These are phyloP conservation scores for Desmophyllum pertusum DNA, from an alignment of 92 coral and sea anemone genomes.

Conservation along the genomic window DNA sequence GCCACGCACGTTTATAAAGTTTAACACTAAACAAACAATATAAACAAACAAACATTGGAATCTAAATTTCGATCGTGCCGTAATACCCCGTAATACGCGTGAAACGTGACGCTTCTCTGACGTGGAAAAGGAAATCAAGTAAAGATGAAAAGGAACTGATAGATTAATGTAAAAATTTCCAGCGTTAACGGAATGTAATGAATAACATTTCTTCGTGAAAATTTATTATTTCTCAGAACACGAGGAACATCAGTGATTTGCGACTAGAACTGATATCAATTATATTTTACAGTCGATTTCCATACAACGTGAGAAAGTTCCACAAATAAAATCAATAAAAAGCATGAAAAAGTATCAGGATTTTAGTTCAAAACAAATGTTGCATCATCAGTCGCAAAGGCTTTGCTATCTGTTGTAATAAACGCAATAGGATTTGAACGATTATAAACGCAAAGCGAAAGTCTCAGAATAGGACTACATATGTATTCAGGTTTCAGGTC, in stretches of 20 bases:
- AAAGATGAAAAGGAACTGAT: background rate
- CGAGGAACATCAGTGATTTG: background rate
- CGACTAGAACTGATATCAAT: too few relatives aligned
- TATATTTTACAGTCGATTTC: too few relatives aligned
- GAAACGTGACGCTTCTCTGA: slow-evolving; percentile 24
- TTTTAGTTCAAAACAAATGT: slow-evolving; percentile 2
- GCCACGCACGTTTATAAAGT: background rate
- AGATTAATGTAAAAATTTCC: background rate
- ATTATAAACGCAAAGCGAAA: background rate
- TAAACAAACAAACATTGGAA: slow-evolving; percentile 13
- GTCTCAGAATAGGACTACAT: too few relatives aligned
- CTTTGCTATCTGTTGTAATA: too few relatives aligned
- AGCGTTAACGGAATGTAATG: slow-evolving; percentile 2
- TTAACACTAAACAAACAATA: background rate
- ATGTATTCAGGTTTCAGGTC: background rate
- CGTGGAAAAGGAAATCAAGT: slow-evolving; percentile 12
- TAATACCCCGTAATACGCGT: background rate
- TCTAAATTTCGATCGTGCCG: background rate
- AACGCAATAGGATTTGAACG: slow-evolving; percentile 5
- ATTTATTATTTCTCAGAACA: background rate
- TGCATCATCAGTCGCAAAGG: background rate
- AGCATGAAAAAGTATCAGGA: background rate
- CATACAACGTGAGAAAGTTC: background rate
- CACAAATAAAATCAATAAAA: background rate
- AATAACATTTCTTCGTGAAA: background rate